Evolutionary conservation across 2,113 vertebrate species (phyloP), one percentile per base, ranked within the genome.

Genomic region (Reinhardtius hippoglossoides): DNA sequence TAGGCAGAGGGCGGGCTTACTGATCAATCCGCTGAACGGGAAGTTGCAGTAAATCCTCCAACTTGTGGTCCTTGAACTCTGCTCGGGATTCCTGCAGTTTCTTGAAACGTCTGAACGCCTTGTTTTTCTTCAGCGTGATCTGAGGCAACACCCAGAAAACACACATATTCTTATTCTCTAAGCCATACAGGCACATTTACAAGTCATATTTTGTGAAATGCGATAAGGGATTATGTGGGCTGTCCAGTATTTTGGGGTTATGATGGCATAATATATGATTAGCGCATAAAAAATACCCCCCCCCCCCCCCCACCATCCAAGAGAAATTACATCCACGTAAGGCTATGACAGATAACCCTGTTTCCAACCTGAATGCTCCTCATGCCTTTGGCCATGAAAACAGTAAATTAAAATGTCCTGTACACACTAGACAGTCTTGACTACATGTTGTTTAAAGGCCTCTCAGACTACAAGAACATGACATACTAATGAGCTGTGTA

Each of bases 61-160:
- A 94, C 35, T 68, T 88, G 15, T 77, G 90, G 26, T 93, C 93
- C 55, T 79, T 88, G 87, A 98, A 96, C 78, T 98, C 96, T 2
- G 95, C 95, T 57, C 97, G 94, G 12, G 94, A 85, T 73, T 99
- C 98, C 88, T 99, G 98, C 4, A 99, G 95, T 61, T 88, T 95
- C 86, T 97, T 97, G 67, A 98, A 98, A 0, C 94, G 93, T 44
- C 91, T 91, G 89, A 99, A 99, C 13, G 92, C 87, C 80, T 96
- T 97, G 72, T 94, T 99, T 88, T 95, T 98, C 89, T 91, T 96
- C 26, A 97, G 0, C 67, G 96, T 95, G 42, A 94, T 87, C 97
- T 99, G 74, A 55, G 66, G 66, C 2, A 48, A 81, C 4, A 79
- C 24, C 58, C 0, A 62, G 44, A 10, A 27, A 14, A 54, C 20